Evolutionary conservation across 2,888 invertebrate genomes (phyloP).

Genomic region (Apamea sordens): DNA sequence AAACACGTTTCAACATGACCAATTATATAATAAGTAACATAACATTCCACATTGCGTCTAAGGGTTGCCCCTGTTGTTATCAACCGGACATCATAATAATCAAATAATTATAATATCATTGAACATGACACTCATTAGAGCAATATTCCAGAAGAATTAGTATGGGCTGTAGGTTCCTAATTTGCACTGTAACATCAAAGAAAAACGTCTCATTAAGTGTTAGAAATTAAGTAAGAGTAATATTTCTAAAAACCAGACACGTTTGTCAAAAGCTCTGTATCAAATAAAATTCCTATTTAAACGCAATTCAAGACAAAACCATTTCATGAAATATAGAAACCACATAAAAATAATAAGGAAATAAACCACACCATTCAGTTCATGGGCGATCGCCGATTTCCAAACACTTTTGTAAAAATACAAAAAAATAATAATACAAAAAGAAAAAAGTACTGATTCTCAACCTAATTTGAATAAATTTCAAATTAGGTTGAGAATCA

Average conservation of each 20-base stretch:
- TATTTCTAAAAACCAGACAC: not conserved
- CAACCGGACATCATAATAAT: too few species aligned
- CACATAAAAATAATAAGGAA: not conserved
- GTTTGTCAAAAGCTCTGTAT: not conserved
- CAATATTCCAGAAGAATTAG: not conserved
- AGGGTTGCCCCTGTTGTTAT: too few species aligned
- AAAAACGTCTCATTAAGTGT: not conserved
- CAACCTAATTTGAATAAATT: too few species aligned
- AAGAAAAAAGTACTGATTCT: too few species aligned
- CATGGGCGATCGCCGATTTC: not conserved
- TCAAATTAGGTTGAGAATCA: too few species aligned
- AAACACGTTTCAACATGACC: not conserved
- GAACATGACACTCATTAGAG: not conserved
- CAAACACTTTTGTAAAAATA: too few species aligned
- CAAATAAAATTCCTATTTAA: not conserved
- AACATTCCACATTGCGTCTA: too few species aligned
- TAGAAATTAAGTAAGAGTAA: not conserved
- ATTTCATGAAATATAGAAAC: not conserved
- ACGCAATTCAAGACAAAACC: not conserved
- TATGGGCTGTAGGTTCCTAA: too few species aligned
- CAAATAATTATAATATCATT: too few species aligned
- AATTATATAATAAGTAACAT: too few species aligned
- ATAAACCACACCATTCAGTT: constrained; percentile 36
- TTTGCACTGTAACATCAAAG: not conserved
- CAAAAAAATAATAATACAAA: too few species aligned